Conservation (phyloP, 2,888 invertebrate genomes). For the Platycheirus rosarum region DNA sequence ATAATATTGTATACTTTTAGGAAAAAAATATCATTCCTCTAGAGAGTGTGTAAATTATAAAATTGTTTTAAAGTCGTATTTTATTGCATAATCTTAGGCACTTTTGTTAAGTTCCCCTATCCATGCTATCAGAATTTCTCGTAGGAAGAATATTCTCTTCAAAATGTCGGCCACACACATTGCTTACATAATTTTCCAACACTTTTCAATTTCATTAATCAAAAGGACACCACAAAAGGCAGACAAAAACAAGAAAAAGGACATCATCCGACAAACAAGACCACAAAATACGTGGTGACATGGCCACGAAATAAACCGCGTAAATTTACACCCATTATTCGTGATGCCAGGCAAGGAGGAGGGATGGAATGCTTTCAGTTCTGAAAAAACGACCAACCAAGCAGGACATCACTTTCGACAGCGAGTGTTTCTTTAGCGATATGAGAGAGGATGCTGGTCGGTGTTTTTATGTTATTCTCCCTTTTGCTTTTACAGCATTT, state of each 20-base stretch:
- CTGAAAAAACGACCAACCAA: neutral
- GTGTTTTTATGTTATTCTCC: conserved; percentile 16
- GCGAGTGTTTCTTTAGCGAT: conserved; percentile 33
- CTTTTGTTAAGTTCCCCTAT: neutral
- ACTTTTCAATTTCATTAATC: conserved; percentile 65
- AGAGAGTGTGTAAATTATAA: too few species aligned
- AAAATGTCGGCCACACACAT: conserved; percentile 26
- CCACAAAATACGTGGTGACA: conserved; percentile 38
- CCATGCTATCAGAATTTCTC: neutral
- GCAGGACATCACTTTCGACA: neutral
- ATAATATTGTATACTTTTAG: conserved; percentile 2
- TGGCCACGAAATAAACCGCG: conserved; percentile 55
- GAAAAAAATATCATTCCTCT: too few species aligned
- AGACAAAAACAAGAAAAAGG: conserved; percentile 1
- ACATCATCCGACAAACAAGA: conserved; percentile 9
- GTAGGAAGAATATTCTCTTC: neutral
- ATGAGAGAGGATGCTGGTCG: conserved; percentile 8
- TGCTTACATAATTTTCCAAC: conserved; percentile 38
- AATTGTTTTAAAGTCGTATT: neutral
- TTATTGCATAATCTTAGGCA: neutral
- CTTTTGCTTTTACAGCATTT: conserved; percentile 51
- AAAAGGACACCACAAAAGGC: conserved; percentile 41
- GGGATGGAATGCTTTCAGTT: conserved; percentile 12
- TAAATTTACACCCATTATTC: conserved; percentile 54
- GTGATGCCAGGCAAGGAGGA: conserved; percentile 1